phyloP scores from a whole-genome alignment of 2,113 vertebrate genomes.

The Nyctibius bracteatus region DNA sequence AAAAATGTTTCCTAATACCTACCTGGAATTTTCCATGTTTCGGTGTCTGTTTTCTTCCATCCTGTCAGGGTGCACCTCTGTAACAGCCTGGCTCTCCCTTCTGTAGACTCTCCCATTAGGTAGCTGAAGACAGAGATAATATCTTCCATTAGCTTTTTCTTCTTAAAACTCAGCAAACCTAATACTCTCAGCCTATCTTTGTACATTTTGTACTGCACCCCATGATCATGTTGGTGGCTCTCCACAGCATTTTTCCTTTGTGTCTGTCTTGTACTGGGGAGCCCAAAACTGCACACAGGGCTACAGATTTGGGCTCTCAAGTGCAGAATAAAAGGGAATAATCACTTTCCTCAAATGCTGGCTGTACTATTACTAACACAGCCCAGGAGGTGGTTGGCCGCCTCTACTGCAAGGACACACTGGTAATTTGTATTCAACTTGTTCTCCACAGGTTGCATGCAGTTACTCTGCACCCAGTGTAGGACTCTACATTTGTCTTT shows the following conservation, averaged over 20 bases:
- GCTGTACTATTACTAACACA: too few relatives aligned
- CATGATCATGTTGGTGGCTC: not conserved
- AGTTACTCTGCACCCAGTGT: not conserved
- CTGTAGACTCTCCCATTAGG: not conserved
- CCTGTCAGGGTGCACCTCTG: not conserved
- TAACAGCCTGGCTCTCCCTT: not conserved
- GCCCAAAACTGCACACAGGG: too few relatives aligned
- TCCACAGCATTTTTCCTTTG: not conserved
- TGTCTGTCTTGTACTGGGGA: not conserved
- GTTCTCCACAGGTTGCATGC: not conserved
- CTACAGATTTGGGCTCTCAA: too few relatives aligned
- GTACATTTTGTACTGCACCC: not conserved
- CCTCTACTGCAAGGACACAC: not conserved
- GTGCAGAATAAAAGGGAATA: too few relatives aligned
- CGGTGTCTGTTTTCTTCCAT: not conserved
- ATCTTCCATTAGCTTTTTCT: not conserved
- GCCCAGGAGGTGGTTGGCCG: not conserved
- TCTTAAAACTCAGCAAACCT: not conserved
- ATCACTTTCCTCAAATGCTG: too few relatives aligned
- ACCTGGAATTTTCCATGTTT: not conserved
- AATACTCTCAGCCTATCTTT: not conserved
- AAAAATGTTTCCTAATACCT: not conserved
- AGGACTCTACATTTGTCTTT: not conserved
- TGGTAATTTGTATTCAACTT: not conserved
- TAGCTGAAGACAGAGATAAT: not conserved